Evolutionary conservation across 2,113 vertebrate species (phyloP).

Genomic region (Oryzias curvinotus): DNA sequence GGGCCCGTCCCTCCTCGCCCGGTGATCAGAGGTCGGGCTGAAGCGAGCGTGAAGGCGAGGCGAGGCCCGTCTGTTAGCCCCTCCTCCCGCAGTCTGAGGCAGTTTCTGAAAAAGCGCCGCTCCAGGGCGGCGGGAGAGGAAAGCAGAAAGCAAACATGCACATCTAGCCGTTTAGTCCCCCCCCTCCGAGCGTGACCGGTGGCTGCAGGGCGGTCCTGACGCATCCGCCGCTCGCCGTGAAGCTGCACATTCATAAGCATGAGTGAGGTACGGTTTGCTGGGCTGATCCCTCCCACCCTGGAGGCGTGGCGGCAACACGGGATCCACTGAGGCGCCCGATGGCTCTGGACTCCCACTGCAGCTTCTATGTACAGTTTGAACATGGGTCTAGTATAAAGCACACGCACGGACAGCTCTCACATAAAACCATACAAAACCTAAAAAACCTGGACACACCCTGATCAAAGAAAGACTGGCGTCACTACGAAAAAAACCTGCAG

Average conservation of each 20-base stretch:
- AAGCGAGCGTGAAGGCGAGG: constrained; percentile 23
- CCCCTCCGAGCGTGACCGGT: constrained; percentile 13
- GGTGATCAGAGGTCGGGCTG: constrained; percentile 33
- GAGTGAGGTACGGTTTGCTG: constrained; percentile 50
- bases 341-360: constrained; percentile 28
- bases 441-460: constrained; percentile 17
- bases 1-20: constrained; percentile 36
- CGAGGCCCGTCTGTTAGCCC: constrained; percentile 7
- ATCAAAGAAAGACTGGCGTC: background rate
- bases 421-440: constrained; percentile 16
- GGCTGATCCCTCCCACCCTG: background rate
- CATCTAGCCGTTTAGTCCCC: constrained; percentile 24
- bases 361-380: constrained; percentile 42
- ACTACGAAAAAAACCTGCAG: too few relatives aligned
- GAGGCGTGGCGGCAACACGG: too few relatives aligned
- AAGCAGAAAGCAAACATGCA: constrained; percentile 23
- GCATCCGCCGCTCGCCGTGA: constrained; percentile 9
- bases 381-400: constrained; percentile 43
- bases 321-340: constrained; percentile 17
- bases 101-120: constrained; percentile 31
- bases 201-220: constrained; percentile 4
- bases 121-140: constrained; percentile 19
- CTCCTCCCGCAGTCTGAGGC: constrained; percentile 28
- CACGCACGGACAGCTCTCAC: constrained; percentile 29
- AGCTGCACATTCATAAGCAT: constrained; percentile 55